Base-by-base conservation (phyloP, 2,797 vertebrate species). In the Oreortyx pictus region DNA sequence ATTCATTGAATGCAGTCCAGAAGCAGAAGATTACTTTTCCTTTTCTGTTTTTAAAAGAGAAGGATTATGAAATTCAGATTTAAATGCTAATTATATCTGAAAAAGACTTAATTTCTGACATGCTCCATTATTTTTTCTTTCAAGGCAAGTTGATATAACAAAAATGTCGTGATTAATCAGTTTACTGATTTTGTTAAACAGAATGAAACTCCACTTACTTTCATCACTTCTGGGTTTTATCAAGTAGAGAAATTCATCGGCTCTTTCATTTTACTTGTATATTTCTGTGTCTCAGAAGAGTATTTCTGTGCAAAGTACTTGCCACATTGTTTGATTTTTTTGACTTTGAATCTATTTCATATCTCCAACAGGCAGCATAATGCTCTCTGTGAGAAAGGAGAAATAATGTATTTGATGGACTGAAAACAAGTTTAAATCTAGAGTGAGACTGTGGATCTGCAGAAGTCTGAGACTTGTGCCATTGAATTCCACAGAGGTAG, bases 391-490 rank as follows among this genome's bases (percentile, higher is more conserved):
- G 54, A 88, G 44, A 78, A 92, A 66, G 37, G 76, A 86, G 52
- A 74, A 79, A 82, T 57, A 61, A 47, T 18, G 8, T 9, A 7
- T 43, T 31, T 74, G 75, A 59, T 75, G 73, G 92, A 57, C 44
- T 33, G 49, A 92, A 62, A 29, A 50, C 44, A 47, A 72, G 37
- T 88, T 93, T 90, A 86, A 62, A 86, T 66, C 73, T 83, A 46
- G 39, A 89, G 73, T 68, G 41, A 62, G 73, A 91, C 49, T 24
- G 18, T 44, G 43, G 33, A 59, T 75, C 70, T 39, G 18, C 33
- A 39, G 64, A 47, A 90, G 31, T 23, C 62, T 92, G 39, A 62
- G 76, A 57, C 41, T 78, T 52, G 31, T 78, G 43, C 33, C 50
- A 72, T 24, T 90, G 79, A 71, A 74, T 88, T 93, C 84, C 75